These are phyloP conservation scores for Drosophila lacteicornis DNA, from an alignment of 1,140 invertebrate genomes.

Conservation along the genomic window DNA sequence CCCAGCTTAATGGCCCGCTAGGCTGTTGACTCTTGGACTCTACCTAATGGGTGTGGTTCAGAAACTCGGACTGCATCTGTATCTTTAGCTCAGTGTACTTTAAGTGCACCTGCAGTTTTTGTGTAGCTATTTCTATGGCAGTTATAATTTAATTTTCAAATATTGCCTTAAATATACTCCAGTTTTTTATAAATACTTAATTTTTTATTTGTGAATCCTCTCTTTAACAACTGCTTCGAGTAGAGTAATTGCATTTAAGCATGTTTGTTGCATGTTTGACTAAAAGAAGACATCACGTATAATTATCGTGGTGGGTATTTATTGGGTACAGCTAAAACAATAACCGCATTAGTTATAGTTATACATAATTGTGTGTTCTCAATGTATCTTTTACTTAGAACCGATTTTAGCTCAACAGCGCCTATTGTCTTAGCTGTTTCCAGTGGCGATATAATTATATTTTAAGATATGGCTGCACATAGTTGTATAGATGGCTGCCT, in stretches of 20 bases:
- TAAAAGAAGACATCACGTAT: constrained; percentile 11
- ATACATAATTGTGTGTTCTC: constrained; percentile 8
- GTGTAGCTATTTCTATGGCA: not conserved
- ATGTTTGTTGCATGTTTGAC: constrained; percentile 16
- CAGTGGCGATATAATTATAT: constrained; percentile 23
- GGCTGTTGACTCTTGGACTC: constrained; percentile 37
- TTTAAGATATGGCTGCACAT: constrained; percentile 27
- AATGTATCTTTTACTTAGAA: constrained; percentile 15
- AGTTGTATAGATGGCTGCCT: constrained; percentile 51
- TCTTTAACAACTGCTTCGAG: not conserved
- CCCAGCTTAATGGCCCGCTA: constrained; percentile 18
- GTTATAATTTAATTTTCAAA: not conserved
- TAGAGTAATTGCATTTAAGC: constrained; percentile 5
- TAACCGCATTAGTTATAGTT: constrained; percentile 13
- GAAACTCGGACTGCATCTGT: not conserved
- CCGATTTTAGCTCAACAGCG: not conserved
- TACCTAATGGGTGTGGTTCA: constrained; percentile 9
- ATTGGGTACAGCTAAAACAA: constrained; percentile 5
- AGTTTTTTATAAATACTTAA: too few species aligned
- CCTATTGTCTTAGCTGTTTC: constrained; percentile 21
- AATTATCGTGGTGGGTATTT: constrained; percentile 1
- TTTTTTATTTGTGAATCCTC: too few species aligned
- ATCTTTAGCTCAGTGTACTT: not conserved
- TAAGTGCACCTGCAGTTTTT: not conserved
- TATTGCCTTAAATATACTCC: too few species aligned